Evolutionary conservation across 1,140 invertebrate species (phyloP), one percentile per base, ranked within the genome.

Genomic region (Oryctes rhinoceros): DNA sequence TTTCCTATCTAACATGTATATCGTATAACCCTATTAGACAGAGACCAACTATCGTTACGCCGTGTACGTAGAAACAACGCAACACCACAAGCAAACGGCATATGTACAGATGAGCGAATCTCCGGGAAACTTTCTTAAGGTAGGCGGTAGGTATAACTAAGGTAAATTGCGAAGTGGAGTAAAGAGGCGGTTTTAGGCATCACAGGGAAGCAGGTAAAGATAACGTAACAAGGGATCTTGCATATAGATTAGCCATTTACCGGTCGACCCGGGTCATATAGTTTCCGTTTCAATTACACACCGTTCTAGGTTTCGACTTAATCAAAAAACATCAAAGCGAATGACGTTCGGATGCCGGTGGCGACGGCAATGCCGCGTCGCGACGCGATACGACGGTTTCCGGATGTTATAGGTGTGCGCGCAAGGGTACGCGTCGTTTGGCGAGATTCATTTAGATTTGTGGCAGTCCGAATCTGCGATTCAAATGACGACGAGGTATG

Each of bases 261-360:
- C 83, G 79, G 80, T 67, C 80, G 79, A 79, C 76, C 81, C 83
- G 20, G 65, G 18, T 13, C 65, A 67, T 67, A 83, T 83, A 83
- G 83, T 80, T 83, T 83, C 83, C 65, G 81, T 83, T 83, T 83
- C 83, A 83, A 83, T 83, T 83, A 83, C 83, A 82, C 78, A 79
- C 80, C 79, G 83, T 80, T 53, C n/a, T 18, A 18, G 18, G 77
- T 77, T 79, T 80, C 83, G 80, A 81, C 81, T 83, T 82, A 82
- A 83, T 83, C 83, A 83, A 83, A 83, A 83, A 83, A 83, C 83
- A 83, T 83, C 83, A 83, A 83, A 83, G 83, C 74, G 82, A 82
- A 82, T 81, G 62, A 74, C 62, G 78, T 79, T 79, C 18, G 62
- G 78, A 59, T 78, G 18, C 35, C n/a, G n/a, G 30, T 13, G n/a